Conservation (phyloP, 37 sponge, comb jelly and placozoan species). For the Hexactinellida sp. region DNA sequence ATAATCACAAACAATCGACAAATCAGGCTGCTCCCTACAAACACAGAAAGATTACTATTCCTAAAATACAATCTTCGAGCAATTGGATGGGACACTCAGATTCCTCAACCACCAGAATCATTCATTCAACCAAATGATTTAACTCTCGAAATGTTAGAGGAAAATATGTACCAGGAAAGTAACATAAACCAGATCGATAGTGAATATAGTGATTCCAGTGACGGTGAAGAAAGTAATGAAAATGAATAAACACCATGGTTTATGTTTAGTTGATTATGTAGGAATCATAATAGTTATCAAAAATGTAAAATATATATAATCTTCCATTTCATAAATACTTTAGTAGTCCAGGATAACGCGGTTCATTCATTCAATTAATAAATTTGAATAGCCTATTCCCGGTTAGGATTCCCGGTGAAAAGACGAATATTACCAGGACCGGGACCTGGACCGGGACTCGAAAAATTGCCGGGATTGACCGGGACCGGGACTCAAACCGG, state of each 20-base stretch:
- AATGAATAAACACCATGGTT: neutral
- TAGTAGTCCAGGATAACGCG: neutral
- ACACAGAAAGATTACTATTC: neutral
- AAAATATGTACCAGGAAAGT: neutral
- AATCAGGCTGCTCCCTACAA: conserved; percentile 16
- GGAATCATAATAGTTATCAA: neutral
- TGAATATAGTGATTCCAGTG: neutral
- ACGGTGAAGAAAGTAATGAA: conserved; percentile 2
- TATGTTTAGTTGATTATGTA: neutral
- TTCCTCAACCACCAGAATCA: neutral
- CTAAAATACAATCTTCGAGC: conserved; percentile 7
- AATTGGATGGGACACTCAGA: conserved; percentile 16
- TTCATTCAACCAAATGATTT: conserved; percentile 11
- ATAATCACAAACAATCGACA: conserved; percentile 10
- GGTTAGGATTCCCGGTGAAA: neutral
- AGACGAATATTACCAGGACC: neutral
- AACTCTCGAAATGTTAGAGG: neutral
- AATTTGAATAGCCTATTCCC: neutral
- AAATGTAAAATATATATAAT: neutral
- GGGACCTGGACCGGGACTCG: neutral
- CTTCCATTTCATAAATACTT: neutral
- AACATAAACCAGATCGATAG: neutral
- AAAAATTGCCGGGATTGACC: neutral
- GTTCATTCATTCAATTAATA: neutral
- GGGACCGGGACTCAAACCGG: conserved; percentile 14